phyloP scores from a whole-genome alignment of 2,888 invertebrate genomes.

The Hypolimnas misippus region DNA sequence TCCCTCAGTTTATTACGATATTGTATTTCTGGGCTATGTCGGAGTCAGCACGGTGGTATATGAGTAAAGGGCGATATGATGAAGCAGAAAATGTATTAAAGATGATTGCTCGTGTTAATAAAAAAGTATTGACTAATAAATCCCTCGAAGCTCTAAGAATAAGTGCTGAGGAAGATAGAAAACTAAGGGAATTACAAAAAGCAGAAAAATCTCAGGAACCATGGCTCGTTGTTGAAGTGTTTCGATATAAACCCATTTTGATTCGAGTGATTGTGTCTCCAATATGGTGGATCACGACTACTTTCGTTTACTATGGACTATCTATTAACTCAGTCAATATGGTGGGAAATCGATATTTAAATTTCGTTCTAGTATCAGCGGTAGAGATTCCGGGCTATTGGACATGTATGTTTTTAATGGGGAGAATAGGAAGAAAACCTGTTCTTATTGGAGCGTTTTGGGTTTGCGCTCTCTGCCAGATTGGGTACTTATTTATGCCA shows the following conservation, averaged over 20 bases:
- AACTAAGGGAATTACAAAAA: constrained; percentile 47
- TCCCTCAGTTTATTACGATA: constrained; percentile 85
- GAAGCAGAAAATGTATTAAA: constrained; percentile 82
- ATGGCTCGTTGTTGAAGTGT: constrained; percentile 62
- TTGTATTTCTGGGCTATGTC: constrained; percentile 85
- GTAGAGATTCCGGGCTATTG: constrained; percentile 87
- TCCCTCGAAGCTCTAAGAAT: constrained; percentile 55
- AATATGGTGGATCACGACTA: constrained; percentile 88
- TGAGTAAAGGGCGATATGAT: constrained; percentile 83
- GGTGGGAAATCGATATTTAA: constrained; percentile 87
- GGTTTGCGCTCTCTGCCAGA: constrained; percentile 45
- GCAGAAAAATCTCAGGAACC: constrained; percentile 52
- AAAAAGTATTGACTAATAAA: constrained; percentile 66
- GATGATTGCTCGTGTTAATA: constrained; percentile 82
- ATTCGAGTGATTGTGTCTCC: constrained; percentile 68
- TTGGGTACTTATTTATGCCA: constrained; percentile 43
- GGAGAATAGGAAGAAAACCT: constrained; percentile 66
- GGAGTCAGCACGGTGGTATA: constrained; percentile 87
- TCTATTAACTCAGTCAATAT: constrained; percentile 87
- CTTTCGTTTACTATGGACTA: constrained; percentile 89
- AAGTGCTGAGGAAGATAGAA: constrained; percentile 53
- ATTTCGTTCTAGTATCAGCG: constrained; percentile 84
- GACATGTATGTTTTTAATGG: constrained; percentile 83
- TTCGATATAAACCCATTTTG: constrained; percentile 52
- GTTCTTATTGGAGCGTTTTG: constrained; percentile 48